Percentiles rank a stretch among this genome's conserved stretches.
Conservation (phyloP, 2,113 vertebrate species). For the Crotalus horridus region DNA sequence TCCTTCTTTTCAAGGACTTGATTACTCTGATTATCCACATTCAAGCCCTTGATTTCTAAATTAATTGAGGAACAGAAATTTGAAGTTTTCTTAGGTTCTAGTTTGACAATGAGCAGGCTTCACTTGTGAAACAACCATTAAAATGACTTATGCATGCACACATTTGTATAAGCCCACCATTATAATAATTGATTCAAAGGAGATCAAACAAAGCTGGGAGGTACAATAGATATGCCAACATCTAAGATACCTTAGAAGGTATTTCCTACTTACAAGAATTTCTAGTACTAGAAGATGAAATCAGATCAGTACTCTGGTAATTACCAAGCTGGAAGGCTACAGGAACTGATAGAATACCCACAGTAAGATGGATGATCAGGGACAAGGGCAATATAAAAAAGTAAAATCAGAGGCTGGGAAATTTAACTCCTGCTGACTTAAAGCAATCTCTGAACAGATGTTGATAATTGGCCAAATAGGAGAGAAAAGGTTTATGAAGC, state of each 20-base stretch:
- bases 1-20: not conserved
- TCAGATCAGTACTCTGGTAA: not conserved
- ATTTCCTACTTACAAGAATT: not conserved
- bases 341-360: not conserved
- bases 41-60: slow-evolving; percentile 8
- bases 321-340: not conserved
- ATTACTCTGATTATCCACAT: not conserved
- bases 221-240: not conserved
- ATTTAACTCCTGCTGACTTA: not conserved
- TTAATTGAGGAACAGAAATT: not conserved
- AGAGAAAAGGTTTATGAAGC: not conserved
- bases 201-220: not conserved
- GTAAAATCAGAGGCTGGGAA: not conserved
- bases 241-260: not conserved
- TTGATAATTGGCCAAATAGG: not conserved
- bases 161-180: not conserved
- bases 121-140: not conserved
- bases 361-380: not conserved
- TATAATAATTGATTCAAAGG: not conserved
- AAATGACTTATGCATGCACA: not conserved
- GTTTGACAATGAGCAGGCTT: not conserved
- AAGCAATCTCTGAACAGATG: not conserved
- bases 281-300: not conserved
- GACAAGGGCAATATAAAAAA: not conserved
- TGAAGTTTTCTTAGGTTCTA: not conserved